A percentile compares a stretch with the other conserved stretches of the same genome.
Evolutionary conservation across 2,888 invertebrate species (phyloP).

Genomic region (Tachystola acroxantha): DNA sequence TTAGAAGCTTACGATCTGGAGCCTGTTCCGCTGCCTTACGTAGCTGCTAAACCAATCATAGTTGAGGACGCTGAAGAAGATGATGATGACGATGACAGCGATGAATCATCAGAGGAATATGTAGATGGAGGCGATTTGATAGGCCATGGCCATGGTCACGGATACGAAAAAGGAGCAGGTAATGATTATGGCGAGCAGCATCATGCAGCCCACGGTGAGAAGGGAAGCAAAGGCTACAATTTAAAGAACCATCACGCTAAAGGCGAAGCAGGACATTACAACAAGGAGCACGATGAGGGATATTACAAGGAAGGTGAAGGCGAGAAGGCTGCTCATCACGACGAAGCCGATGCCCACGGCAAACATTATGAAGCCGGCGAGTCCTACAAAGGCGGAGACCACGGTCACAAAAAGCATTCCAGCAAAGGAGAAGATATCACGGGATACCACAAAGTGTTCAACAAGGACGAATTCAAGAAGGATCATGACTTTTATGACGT

Average conservation of each 20-base stretch:
- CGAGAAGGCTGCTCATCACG: constrained; percentile 72
- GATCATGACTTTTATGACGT: constrained; percentile 87
- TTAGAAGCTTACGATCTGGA: constrained; percentile 47
- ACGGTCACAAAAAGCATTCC: constrained; percentile 78
- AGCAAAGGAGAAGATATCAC: constrained; percentile 84
- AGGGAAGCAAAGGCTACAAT: constrained; percentile 76
- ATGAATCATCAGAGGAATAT: constrained; percentile 40
- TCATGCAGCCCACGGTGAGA: constrained; percentile 72
- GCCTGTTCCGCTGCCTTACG: constrained; percentile 54
- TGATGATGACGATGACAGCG: constrained; percentile 41
- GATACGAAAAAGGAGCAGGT: constrained; percentile 60
- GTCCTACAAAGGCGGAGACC: constrained; percentile 76
- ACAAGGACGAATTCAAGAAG: constrained; percentile 88
- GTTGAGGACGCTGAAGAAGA: constrained; percentile 50
- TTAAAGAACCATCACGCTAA: constrained; percentile 73
- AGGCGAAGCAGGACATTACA: constrained; percentile 75
- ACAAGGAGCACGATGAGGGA: constrained; percentile 72
- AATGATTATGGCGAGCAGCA: constrained; percentile 66
- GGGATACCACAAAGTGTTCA: constrained; percentile 85
- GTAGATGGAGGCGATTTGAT: constrained; percentile 29
- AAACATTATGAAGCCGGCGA: constrained; percentile 72
- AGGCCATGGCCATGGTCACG: constrained; percentile 28
- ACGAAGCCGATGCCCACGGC: constrained; percentile 74
- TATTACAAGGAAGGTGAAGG: constrained; percentile 73
- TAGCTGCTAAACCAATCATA: constrained; percentile 49